Conservation (phyloP, 2,797 vertebrate species). For the Melanotaenia pygmaea region DNA sequence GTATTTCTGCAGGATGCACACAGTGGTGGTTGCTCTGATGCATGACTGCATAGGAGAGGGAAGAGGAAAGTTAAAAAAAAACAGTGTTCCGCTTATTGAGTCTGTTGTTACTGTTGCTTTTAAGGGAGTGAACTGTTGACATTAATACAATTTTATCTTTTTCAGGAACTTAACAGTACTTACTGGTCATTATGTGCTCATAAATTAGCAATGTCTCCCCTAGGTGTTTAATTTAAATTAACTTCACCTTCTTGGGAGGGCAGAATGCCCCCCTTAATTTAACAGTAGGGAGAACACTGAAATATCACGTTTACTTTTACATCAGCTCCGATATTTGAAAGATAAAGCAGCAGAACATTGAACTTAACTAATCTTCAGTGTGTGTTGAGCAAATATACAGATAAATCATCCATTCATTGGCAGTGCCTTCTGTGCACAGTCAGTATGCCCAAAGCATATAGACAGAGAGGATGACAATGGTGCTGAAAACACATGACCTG, state of each 20-base stretch:
- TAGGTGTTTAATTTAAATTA: too few species aligned
- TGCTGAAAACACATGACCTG: slow-evolving; percentile 57
- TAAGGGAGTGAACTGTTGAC: background rate
- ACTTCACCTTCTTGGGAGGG: too few species aligned
- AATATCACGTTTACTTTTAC: background rate
- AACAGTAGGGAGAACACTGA: too few species aligned
- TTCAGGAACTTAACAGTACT: slow-evolving; percentile 14
- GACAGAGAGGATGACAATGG: slow-evolving; percentile 56
- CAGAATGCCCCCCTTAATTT: too few species aligned
- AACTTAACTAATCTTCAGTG: background rate
- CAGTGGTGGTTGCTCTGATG: slow-evolving; percentile 18
- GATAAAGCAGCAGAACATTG: slow-evolving; percentile 12
- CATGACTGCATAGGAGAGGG: background rate
- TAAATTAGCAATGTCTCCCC: slow-evolving; percentile 10
- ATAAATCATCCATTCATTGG: slow-evolving; percentile 23
- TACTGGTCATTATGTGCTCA: background rate
- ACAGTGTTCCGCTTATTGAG: background rate
- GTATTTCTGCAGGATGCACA: slow-evolving; percentile 33
- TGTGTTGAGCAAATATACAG: slow-evolving; percentile 40
- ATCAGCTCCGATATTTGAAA: slow-evolving; percentile 9
- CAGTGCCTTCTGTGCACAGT: slow-evolving; percentile 3
- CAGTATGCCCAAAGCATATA: slow-evolving; percentile 44
- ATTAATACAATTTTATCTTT: background rate
- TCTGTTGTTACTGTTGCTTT: slow-evolving; percentile 3
- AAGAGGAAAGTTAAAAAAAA: background rate